Percentiles rank a stretch among this genome's conserved stretches.
These are phyloP conservation scores for Cydia fagiglandana DNA, from an alignment of 1,140 invertebrate genomes.

Conservation along the genomic window DNA sequence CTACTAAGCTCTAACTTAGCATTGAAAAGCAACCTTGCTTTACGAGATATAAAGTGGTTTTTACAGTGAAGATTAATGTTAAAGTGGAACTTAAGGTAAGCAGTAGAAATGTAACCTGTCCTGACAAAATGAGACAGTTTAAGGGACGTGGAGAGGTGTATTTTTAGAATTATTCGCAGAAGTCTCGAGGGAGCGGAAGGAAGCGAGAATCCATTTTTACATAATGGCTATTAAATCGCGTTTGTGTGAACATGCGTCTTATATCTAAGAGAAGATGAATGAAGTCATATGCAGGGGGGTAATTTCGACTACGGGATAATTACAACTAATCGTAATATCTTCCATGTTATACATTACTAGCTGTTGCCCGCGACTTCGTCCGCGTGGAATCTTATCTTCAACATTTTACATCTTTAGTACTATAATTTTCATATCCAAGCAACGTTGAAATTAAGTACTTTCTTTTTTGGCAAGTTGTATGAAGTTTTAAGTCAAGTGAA, in stretches of 20 bases:
- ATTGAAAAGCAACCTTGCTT: not conserved
- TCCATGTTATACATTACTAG: too few relatives aligned
- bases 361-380: too few relatives aligned
- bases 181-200: not conserved
- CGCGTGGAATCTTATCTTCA: too few relatives aligned
- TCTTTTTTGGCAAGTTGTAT: too few relatives aligned
- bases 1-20: not conserved
- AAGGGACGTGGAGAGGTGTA: constrained; percentile 11
- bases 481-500: too few relatives aligned
- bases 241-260: not conserved
- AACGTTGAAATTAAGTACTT: too few relatives aligned
- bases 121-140: constrained; percentile 2
- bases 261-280: not conserved
- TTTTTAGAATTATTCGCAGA: not conserved
- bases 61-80: not conserved
- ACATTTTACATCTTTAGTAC: too few relatives aligned
- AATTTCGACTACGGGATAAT: too few relatives aligned
- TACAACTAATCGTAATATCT: too few relatives aligned
- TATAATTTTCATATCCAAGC: too few relatives aligned
- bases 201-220: not conserved
- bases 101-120: constrained; percentile 10
- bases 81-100: not conserved
- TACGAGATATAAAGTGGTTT: not conserved
- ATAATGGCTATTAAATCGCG: constrained; percentile 1
- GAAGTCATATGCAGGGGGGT: too few relatives aligned